phyloP scores from a whole-genome alignment of 1,140 invertebrate species.

The Lineus longissimus region DNA sequence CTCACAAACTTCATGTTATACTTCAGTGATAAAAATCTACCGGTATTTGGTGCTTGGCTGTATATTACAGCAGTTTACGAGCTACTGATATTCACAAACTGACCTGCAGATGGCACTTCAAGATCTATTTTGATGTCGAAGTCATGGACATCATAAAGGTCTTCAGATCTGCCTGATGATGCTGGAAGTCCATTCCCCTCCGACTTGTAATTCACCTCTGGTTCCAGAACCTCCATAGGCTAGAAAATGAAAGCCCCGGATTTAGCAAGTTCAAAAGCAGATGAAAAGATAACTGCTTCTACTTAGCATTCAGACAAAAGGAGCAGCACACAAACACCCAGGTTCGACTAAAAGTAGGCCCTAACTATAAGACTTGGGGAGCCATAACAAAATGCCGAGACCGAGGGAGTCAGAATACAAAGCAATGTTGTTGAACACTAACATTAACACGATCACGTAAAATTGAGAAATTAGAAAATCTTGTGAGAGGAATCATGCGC shows the following conservation, averaged over 20 bases:
- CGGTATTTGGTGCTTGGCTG: no score
- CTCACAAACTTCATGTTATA: background rate
- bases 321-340: no score
- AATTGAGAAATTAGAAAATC: no score
- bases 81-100: slow-evolving; percentile 59
- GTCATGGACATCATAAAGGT: slow-evolving; percentile 87
- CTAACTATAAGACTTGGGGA: no score
- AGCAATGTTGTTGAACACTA: no score
- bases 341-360: no score
- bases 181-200: background rate
- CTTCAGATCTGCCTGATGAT: slow-evolving; percentile 54
- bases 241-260: background rate
- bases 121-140: slow-evolving; percentile 95
- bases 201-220: background rate
- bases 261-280: background rate
- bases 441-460: no score
- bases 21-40: background rate
- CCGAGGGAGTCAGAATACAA: no score
- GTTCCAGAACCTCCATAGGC: background rate
- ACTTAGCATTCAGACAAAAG: no score
- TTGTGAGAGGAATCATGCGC: no score
- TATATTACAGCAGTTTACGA: no score
- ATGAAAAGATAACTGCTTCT: background rate
- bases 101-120: slow-evolving; percentile 38
- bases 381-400: no score